A percentile compares a stretch with the other conserved stretches of the same genome.
phyloP scores from a whole-genome alignment of 1,140 invertebrate species.

The Scaptomyza pallida region DNA sequence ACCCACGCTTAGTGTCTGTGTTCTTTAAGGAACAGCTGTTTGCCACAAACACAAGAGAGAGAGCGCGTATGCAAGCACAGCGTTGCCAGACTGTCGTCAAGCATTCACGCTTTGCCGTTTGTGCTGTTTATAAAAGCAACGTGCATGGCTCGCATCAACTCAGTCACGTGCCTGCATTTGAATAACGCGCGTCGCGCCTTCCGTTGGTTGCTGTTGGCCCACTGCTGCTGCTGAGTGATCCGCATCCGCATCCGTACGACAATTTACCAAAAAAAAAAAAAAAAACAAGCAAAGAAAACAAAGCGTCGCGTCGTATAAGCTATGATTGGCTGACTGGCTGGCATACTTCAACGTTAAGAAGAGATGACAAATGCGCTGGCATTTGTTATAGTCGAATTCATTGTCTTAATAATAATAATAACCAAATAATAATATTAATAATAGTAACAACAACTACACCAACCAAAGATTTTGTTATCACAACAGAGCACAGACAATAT shows the following conservation, averaged over 20 bases:
- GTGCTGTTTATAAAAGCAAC: constrained; percentile 74
- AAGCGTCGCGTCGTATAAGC: constrained; percentile 20
- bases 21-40: constrained; percentile 63
- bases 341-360: background rate
- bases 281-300: no score
- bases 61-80: constrained; percentile 44
- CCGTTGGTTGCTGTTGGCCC: constrained; percentile 18
- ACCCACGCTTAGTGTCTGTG: constrained; percentile 30
- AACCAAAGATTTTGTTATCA: constrained; percentile 21
- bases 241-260: constrained; percentile 55
- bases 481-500: constrained; percentile 33
- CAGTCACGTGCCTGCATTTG: constrained; percentile 78
- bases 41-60: constrained; percentile 22
- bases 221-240: constrained; percentile 61
- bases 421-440: background rate
- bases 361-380: constrained; percentile 20
- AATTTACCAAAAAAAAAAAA: no score
- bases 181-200: constrained; percentile 53
- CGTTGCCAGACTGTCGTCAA: constrained; percentile 71
- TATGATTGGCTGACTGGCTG: constrained; percentile 19
- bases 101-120: no score
- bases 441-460: constrained; percentile 36
- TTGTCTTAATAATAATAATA: constrained; percentile 2
- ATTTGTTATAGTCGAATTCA: constrained; percentile 24
- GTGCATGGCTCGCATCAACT: constrained; percentile 58